Evolutionary conservation across 2,888 invertebrate genomes (phyloP), one percentile per base, ranked within the genome.

Genomic region (Lucinisca nassula): DNA sequence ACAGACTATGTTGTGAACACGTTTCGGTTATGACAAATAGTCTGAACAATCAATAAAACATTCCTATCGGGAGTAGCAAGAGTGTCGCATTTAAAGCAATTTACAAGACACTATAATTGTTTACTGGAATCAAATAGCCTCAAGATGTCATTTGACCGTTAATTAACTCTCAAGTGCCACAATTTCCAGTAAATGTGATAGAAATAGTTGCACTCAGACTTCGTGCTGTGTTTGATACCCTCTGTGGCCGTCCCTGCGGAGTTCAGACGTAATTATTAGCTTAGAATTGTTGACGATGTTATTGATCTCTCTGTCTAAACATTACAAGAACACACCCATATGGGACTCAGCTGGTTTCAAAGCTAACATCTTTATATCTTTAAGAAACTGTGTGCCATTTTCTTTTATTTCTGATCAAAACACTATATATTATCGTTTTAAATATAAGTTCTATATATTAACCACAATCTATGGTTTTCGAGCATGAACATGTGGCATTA

Each of bases 1-100:
- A n/a, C n/a, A n/a, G n/a, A n/a, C n/a, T n/a, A n/a, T n/a, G 45
- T 45, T 45, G 45, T 45, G 17, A 55, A 55, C 55, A 55, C 4
- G 4, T 55, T 55, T n/a, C 12, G 12, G 55, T 55, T 55, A 55
- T 61, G 24, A 4, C 35, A 35, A 30, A 32, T 35, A 35, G 32
- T 32, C 32, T 30, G 4, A 6, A 35, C 67, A 67, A 67, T 67
- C 67, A 35, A 67, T 67, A 67, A 14, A 32, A 10, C 17, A 17
- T 1, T 17, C 35, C 67, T 67, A 14, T 17, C 10, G 67, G 35
- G 67, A 67, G 35, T 21, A 3, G 32, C 67, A 35, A 35, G 2
- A 67, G 35, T 67, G 67, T 67, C 67, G 67, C 67, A 67, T 67
- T 67, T 67, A 67, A 67, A 67, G 17, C 67, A 67, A 67, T 67